Conservation (phyloP, 1,140 invertebrate genomes). For the Popillia japonica region DNA sequence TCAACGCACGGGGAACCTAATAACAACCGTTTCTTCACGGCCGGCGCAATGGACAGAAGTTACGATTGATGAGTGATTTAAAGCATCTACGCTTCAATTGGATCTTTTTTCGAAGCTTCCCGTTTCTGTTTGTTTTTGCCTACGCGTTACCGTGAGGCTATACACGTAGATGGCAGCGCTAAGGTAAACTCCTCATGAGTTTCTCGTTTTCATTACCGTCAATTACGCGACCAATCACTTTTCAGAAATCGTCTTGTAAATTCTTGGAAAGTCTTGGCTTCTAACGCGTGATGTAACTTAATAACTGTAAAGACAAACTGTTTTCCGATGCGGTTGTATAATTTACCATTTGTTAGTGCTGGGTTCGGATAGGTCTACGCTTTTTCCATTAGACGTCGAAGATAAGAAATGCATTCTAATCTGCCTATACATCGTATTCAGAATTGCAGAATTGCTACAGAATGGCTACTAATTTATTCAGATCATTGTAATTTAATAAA, state of each 20-base stretch:
- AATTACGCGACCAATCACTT: background rate
- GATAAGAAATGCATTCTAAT: too few relatives aligned
- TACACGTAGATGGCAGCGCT: background rate
- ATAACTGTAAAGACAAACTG: background rate
- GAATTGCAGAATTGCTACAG: too few relatives aligned
- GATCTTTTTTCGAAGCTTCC: background rate
- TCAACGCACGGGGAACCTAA: background rate
- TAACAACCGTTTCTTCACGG: conserved; percentile 9
- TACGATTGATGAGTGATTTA: conserved; percentile 6
- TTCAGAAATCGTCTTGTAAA: conserved; percentile 6
- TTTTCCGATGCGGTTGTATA: too few relatives aligned
- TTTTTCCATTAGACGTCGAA: too few relatives aligned
- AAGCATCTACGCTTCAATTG: background rate
- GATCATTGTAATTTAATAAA: too few relatives aligned
- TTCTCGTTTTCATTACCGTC: background rate
- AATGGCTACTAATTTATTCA: too few relatives aligned
- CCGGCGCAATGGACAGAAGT: background rate
- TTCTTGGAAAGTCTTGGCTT: background rate
- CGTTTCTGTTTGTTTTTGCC: background rate
- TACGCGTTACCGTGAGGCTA: background rate
- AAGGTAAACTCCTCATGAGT: background rate
- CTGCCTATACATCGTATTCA: too few relatives aligned
- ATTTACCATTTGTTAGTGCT: too few relatives aligned
- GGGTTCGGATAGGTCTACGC: too few relatives aligned
- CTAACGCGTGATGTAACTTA: conserved; percentile 5